Evolutionary conservation across 1,140 invertebrate species (phyloP).

Genomic region (Sycophaga agraensis): DNA sequence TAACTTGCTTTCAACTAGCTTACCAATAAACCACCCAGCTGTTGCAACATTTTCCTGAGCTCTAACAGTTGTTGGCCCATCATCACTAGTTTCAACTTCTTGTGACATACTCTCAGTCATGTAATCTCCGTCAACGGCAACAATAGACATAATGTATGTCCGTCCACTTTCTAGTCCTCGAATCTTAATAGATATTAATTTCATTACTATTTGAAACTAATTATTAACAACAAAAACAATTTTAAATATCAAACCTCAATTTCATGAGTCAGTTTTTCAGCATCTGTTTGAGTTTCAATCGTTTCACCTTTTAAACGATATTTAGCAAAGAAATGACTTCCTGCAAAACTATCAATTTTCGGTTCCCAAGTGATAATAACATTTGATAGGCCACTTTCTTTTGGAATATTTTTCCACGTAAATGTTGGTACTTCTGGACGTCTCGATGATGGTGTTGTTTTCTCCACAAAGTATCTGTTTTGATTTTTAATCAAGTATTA

Average conservation of each 20-base stretch:
- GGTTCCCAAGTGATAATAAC: conserved; percentile 83
- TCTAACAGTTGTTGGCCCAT: conserved; percentile 64
- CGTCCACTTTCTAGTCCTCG: conserved; percentile 81
- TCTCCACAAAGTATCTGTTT: conserved; percentile 75
- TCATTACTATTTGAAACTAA: not conserved
- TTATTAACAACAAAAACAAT: conserved; percentile 62
- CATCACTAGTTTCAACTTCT: conserved; percentile 77
- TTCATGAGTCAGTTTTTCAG: conserved; percentile 73
- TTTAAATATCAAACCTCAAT: conserved; percentile 77
- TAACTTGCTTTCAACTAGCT: conserved; percentile 2
- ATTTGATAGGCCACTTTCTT: conserved; percentile 73
- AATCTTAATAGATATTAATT: conserved; percentile 53
- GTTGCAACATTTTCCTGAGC: conserved; percentile 78
- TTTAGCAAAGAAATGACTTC: conserved; percentile 84
- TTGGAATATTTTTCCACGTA: conserved; percentile 66
- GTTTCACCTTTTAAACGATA: conserved; percentile 77
- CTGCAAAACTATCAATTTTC: conserved; percentile 71
- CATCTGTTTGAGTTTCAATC: conserved; percentile 62
- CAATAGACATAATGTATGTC: conserved; percentile 85
- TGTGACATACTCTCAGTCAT: conserved; percentile 70
- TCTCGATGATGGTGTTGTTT: conserved; percentile 66
- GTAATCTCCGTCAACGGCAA: conserved; percentile 80
- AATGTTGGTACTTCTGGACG: conserved; percentile 79
- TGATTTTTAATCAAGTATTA: not conserved
- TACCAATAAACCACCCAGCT: conserved; percentile 91